Conservation (phyloP, 2,888 invertebrate species). For the Phaonia tiefii region DNA sequence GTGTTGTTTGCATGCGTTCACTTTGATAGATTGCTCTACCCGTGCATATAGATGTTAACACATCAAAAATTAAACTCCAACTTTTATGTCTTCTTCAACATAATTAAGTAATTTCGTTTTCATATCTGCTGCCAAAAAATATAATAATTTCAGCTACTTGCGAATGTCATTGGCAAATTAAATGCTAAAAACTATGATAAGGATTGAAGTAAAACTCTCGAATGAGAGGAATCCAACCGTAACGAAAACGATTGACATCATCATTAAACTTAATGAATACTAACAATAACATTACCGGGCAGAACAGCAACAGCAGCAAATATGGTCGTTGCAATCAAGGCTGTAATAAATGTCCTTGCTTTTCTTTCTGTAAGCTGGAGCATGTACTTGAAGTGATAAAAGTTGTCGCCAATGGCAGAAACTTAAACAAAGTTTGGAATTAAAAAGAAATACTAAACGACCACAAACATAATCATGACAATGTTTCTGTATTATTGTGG, state of each 20-base stretch:
- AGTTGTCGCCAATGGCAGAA: neutral
- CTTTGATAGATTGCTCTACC: too few relatives aligned
- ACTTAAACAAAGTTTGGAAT: too few relatives aligned
- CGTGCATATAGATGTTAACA: too few relatives aligned
- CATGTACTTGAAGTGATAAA: too few relatives aligned
- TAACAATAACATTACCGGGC: constrained; percentile 51
- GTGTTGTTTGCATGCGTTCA: too few relatives aligned
- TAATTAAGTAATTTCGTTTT: too few relatives aligned
- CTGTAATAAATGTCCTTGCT: too few relatives aligned
- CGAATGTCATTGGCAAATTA: constrained; percentile 48
- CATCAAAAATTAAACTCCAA: too few relatives aligned
- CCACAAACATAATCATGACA: constrained; percentile 51
- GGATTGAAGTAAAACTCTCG: neutral
- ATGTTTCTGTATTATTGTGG: constrained; percentile 32
- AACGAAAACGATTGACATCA: constrained; percentile 56
- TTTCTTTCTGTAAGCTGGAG: too few relatives aligned
- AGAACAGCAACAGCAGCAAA: constrained; percentile 39
- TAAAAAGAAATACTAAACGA: neutral
- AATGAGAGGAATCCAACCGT: too few relatives aligned
- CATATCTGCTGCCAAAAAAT: neutral
- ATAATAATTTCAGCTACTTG: constrained; percentile 5
- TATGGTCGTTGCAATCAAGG: constrained; percentile 36
- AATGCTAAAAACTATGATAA: neutral
- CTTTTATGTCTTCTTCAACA: too few relatives aligned
- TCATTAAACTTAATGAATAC: constrained; percentile 78